Base-by-base conservation (phyloP, 2,888 invertebrate genomes). In the Caenorhabditis sinica region DNA sequence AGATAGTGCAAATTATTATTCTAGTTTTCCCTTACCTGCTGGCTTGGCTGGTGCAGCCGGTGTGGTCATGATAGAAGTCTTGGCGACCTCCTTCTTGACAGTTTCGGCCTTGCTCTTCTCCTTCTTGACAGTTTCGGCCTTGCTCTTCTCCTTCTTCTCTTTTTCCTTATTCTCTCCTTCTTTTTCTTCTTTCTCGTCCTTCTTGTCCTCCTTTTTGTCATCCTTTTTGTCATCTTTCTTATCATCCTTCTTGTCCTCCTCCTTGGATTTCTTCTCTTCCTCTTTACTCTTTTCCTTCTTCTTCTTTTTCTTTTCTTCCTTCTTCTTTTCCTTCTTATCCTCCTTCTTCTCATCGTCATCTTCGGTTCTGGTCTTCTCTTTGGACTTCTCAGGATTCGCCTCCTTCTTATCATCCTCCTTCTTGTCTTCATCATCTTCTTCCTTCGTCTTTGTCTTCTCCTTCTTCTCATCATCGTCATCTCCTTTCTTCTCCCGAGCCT, bases 291-390 rank as follows among this genome's bases (percentile, higher is more conserved):
- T 20, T 20, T 61, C 36, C 17, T 36, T 33, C n/a, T 61, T 49
- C 20, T 61, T 20, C 36, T 61, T 36, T 4, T 30, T 36, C 6
- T 36, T 20, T 8, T 61, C 36, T 20, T 61, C 36, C 17, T 36
- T 20, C 60, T 61, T 61, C 20, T 61, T 17, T 11, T 61, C 20
- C 20, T 61, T 56, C 28, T 56, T 28, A 13, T 56, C 36, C 9
- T 61, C 36, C 28, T 49, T 17, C 45, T 45, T 17, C 45, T 58
- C 56, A 28, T 58, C 56, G 8, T 23, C 56, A 25, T 15, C 28
- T 28, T 56, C 58, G n/a, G 58, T 60, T n/a, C 43, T 63, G 25
- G 40, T 40, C 25, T 63, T 40, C 8, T n/a, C n/a, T n/a, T n/a
- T n/a, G n/a, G n/a, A n/a, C n/a, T n/a, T n/a, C n/a, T n/a, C n/a